These are phyloP conservation scores for Verasper variegatus DNA, from an alignment of 2,113 vertebrate genomes.

Conservation along the genomic window DNA sequence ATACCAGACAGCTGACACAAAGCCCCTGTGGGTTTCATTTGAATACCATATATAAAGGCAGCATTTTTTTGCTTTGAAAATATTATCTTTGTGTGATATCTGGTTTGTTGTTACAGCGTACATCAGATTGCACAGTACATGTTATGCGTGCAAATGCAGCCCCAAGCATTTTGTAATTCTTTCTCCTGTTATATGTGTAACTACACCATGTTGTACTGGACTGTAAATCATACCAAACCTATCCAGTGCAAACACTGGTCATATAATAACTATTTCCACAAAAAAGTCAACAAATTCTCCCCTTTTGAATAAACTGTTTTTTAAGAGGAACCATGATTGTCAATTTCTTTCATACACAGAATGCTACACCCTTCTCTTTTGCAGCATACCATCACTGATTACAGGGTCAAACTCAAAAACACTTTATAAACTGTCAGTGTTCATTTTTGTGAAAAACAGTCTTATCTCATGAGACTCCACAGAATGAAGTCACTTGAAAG, in stretches of 20 bases:
- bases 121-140: slow-evolving; percentile 6
- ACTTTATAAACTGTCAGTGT: too few species aligned
- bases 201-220: not conserved
- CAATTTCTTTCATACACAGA: not conserved
- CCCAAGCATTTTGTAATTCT: not conserved
- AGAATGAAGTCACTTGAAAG: too few species aligned
- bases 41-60: slow-evolving; percentile 13
- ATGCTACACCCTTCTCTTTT: not conserved
- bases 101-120: slow-evolving; percentile 19
- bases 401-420: too few species aligned
- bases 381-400: too few species aligned
- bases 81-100: slow-evolving; percentile 28
- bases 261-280: not conserved
- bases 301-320: not conserved
- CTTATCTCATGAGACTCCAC: too few species aligned
- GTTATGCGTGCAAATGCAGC: slow-evolving; percentile 15
- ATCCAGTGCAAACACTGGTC: not conserved
- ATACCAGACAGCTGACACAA: slow-evolving; percentile 24
- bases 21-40: slow-evolving; percentile 26
- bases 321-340: not conserved
- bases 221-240: not conserved
- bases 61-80: slow-evolving; percentile 12
- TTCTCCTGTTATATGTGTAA: not conserved
- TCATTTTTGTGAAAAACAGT: too few species aligned
- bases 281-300: too few species aligned